Evolutionary conservation across 2,113 vertebrate genomes (phyloP).

Genomic region (Neolamprologus caudopunctatus): DNA sequence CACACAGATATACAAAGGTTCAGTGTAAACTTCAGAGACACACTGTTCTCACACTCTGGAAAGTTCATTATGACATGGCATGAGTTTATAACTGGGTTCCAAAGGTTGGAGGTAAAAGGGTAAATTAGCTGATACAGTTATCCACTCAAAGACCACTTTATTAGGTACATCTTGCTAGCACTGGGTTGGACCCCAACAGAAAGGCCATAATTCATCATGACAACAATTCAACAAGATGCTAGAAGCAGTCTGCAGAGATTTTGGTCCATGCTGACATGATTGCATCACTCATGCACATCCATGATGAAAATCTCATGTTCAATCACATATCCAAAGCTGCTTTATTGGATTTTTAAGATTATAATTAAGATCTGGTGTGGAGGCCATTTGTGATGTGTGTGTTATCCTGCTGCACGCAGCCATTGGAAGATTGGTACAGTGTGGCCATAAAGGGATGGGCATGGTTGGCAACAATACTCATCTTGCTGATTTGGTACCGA

Average conservation of each 20-base stretch:
- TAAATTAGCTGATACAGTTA: neutral
- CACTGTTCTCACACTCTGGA: neutral
- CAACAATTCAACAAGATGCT: neutral
- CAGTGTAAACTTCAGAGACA: neutral
- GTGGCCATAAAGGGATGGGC: neutral
- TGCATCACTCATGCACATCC: neutral
- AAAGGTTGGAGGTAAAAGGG: neutral
- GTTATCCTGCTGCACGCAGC: rapidly evolving
- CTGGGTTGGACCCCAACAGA: neutral
- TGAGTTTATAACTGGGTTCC: neutral
- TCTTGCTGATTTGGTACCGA: neutral
- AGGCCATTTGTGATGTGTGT: neutral
- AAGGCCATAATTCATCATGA: neutral
- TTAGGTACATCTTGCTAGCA: neutral
- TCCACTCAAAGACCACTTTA: neutral
- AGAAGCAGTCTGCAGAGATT: neutral
- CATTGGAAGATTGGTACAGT: neutral
- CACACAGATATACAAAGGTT: neutral
- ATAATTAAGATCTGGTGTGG: neutral
- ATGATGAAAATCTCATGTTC: neutral
- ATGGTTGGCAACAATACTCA: neutral
- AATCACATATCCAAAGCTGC: neutral
- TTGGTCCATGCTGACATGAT: neutral
- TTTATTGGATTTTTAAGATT: neutral
- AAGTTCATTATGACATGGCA: neutral